Conservation (phyloP, 2,113 vertebrate species). For the Calypte anna region DNA sequence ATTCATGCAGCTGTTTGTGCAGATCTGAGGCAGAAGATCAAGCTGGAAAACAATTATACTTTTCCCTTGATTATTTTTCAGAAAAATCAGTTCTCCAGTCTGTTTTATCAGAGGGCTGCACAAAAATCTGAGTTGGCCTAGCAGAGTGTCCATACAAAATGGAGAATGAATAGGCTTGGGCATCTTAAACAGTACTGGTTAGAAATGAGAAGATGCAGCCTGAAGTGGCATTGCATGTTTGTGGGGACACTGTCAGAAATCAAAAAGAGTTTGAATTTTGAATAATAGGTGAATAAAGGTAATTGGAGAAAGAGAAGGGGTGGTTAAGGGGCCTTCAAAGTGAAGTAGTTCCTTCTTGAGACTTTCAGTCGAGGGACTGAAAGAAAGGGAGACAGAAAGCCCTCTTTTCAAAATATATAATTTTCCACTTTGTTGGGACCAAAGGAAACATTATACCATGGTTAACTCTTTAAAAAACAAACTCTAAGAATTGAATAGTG, state of each 20-base stretch:
- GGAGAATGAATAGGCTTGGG: not conserved
- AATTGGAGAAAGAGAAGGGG: not conserved
- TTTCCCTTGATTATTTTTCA: slow-evolving; percentile 36
- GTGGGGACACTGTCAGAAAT: not conserved
- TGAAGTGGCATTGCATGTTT: not conserved
- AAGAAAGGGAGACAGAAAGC: not conserved
- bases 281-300: not conserved
- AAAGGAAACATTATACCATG: not conserved
- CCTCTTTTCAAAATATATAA: not conserved
- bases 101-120: not conserved
- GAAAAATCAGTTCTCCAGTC: not conserved
- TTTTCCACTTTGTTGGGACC: not conserved
- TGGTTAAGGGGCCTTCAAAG: not conserved
- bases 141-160: not conserved
- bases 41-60: slow-evolving; percentile 5
- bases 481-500: not conserved
- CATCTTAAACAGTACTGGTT: not conserved
- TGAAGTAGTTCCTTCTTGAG: not conserved
- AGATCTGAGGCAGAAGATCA: slow-evolving; percentile 41
- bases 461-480: not conserved
- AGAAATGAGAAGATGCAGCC: not conserved
- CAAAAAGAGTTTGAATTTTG: not conserved
- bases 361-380: not conserved
- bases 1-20: slow-evolving; percentile 41
- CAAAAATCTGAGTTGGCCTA: not conserved